A percentile compares a stretch with the other conserved stretches of the same genome.
phyloP scores from a whole-genome alignment of 2,113 vertebrate species.

The Microtus richardsoni region DNA sequence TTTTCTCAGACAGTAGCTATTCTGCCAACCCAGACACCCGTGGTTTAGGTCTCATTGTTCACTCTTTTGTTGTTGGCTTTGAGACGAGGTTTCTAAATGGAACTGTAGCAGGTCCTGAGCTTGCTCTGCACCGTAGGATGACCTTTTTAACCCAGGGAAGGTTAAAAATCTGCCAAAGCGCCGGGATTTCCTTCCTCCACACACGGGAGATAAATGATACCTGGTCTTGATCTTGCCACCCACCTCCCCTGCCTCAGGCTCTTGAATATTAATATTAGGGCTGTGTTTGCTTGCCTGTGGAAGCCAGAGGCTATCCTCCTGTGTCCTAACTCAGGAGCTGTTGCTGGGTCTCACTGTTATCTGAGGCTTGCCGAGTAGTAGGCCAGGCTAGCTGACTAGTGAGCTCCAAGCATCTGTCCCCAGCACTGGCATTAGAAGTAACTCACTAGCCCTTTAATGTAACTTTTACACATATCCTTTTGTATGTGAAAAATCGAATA shows the following conservation, averaged over 20 bases:
- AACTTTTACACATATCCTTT: background rate
- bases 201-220: background rate
- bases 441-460: background rate
- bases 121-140: background rate
- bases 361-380: background rate
- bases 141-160: background rate
- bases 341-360: background rate
- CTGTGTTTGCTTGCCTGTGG: background rate
- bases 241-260: background rate
- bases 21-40: background rate
- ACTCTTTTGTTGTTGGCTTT: background rate
- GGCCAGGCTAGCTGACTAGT: background rate
- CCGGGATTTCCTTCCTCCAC: background rate
- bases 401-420: background rate
- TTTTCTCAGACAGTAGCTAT: background rate
- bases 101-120: background rate
- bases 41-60: slow-evolving; percentile 4
- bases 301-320: background rate
- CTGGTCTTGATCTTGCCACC: too few relatives aligned
- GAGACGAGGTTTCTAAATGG: background rate
- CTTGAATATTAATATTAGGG: background rate
- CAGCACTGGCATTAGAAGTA: background rate
- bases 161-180: background rate
- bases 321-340: background rate
- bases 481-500: background rate